phyloP scores from a whole-genome alignment of 2,888 invertebrate genomes.

The Lasioglossum figueresi region DNA sequence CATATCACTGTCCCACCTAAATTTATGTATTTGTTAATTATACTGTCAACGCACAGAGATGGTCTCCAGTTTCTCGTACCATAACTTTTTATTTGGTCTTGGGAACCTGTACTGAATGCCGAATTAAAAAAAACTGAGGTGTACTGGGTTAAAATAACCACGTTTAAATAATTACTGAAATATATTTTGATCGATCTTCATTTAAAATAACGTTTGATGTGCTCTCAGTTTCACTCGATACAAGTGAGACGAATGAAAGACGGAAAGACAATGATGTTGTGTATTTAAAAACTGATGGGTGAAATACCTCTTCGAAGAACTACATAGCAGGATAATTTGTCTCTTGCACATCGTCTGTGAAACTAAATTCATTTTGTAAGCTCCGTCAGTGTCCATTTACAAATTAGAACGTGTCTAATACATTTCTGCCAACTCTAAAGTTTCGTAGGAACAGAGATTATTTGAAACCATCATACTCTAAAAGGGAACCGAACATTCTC shows the following conservation, averaged over 20 bases:
- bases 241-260: too few species aligned
- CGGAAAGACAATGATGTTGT: too few species aligned
- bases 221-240: too few species aligned
- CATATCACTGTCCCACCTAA: not conserved
- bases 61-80: not conserved
- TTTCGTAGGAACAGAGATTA: too few species aligned
- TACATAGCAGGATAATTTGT: not conserved
- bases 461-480: too few species aligned
- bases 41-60: not conserved
- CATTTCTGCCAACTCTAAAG: not conserved
- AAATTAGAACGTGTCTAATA: not conserved
- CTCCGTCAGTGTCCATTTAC: not conserved
- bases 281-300: too few species aligned
- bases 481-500: not conserved
- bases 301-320: not conserved
- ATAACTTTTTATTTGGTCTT: not conserved
- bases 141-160: not conserved
- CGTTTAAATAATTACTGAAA: too few species aligned
- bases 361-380: not conserved
- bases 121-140: not conserved
- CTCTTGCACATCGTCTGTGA: not conserved
- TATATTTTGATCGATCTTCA: too few species aligned
- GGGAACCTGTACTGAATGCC: not conserved
- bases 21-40: not conserved
- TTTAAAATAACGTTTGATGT: too few species aligned